These are phyloP conservation scores for Bufo gargarizans DNA, from an alignment of 2,113 vertebrate species.

Conservation along the genomic window DNA sequence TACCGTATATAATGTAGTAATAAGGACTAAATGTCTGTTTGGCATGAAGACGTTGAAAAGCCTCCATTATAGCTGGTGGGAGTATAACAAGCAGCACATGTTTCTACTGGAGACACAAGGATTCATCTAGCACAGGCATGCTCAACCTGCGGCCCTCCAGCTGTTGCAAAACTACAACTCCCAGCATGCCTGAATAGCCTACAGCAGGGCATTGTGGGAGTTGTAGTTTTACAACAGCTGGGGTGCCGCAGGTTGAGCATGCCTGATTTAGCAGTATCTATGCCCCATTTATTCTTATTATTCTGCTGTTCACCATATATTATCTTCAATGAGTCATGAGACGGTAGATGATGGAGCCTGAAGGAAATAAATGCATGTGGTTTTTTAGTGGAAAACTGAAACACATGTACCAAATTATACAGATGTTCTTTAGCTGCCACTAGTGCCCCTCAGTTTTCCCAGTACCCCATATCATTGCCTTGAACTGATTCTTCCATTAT, in stretches of 20 bases:
- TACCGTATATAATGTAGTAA: background rate
- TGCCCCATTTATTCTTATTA: background rate
- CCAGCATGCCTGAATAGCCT: too few species aligned
- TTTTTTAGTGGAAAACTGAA: background rate
- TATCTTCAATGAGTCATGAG: constrained; percentile 22
- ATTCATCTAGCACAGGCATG: background rate
- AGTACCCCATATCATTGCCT: background rate
- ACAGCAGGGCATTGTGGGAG: too few species aligned
- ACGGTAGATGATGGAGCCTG: background rate
- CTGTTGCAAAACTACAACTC: too few species aligned
- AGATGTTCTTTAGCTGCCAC: background rate
- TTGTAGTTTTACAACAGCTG: too few species aligned
- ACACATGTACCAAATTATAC: background rate
- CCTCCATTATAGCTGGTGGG: background rate
- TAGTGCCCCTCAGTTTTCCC: background rate
- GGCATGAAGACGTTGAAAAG: background rate
- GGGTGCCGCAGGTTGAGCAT: too few species aligned
- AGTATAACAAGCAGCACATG: constrained; percentile 16
- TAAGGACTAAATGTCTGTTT: background rate
- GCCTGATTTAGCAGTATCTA: background rate
- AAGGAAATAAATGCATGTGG: background rate
- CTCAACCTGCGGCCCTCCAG: too few species aligned
- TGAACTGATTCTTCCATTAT: background rate
- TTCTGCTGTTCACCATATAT: background rate
- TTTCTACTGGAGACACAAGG: constrained; percentile 8